Conservation (phyloP, 2,888 invertebrate genomes). For the Lasioglossum malachurum region DNA sequence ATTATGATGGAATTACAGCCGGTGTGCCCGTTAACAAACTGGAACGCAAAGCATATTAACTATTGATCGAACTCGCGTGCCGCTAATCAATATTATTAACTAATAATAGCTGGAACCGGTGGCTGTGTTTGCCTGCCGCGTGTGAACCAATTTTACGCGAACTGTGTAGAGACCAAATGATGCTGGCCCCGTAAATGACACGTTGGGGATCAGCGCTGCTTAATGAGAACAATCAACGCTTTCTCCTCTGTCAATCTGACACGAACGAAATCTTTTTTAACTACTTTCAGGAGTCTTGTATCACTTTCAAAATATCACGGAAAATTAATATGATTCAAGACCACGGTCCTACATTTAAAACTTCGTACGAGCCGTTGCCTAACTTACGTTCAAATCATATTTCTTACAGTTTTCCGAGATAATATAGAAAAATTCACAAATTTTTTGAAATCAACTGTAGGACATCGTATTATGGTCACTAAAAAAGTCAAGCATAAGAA, state of each 20-base stretch:
- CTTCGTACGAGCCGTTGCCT: not conserved
- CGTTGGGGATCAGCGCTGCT: not conserved
- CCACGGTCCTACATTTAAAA: not conserved
- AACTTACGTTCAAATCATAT: not conserved
- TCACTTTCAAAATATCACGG: not conserved
- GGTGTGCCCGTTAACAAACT: slow-evolving; percentile 15
- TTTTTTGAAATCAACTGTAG: not conserved
- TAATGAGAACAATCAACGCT: not conserved
- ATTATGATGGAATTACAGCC: slow-evolving; percentile 38
- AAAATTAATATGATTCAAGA: not conserved
- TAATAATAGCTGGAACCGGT: not conserved
- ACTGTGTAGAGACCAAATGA: not conserved
- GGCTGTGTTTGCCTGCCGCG: slow-evolving; percentile 15
- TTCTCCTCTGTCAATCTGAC: not conserved
- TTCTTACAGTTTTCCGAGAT: too few relatives aligned
- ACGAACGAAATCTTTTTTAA: not conserved
- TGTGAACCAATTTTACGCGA: slow-evolving; percentile 15
- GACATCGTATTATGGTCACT: not conserved
- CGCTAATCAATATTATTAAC: slow-evolving; percentile 40
- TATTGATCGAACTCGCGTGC: slow-evolving; percentile 14
- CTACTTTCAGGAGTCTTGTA: not conserved
- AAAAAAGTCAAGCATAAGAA: not conserved
- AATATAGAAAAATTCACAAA: too few relatives aligned
- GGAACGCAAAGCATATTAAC: slow-evolving; percentile 35
- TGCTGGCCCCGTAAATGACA: not conserved